A percentile compares a stretch with the other conserved stretches of the same genome.
phyloP scores from a whole-genome alignment of 2,113 vertebrate genomes.

The Phainopepla nitens region DNA sequence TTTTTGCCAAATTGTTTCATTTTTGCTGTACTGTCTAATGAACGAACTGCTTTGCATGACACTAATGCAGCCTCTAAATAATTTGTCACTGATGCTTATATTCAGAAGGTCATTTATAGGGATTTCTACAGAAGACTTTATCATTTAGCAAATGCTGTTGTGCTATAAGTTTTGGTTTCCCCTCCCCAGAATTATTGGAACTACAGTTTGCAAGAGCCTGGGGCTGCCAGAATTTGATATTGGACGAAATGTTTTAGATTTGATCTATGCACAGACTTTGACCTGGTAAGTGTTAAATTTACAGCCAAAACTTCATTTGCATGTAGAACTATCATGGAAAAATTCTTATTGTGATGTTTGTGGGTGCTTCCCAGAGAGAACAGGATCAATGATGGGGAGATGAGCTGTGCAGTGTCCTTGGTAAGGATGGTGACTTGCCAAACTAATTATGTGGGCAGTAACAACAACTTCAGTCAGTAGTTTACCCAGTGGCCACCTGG shows the following conservation, averaged over 20 bases:
- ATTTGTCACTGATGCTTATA: neutral
- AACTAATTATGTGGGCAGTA: neutral
- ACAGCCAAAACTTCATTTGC: neutral
- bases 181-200: constrained; percentile 80
- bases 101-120: neutral
- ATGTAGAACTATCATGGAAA: neutral
- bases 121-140: neutral
- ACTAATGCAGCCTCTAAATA: neutral
- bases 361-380: neutral
- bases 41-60: neutral
- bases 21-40: neutral
- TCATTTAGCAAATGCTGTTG: neutral
- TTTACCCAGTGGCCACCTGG: neutral
- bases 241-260: constrained; percentile 88
- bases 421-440: neutral
- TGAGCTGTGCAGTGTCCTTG: neutral
- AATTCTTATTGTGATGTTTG: neutral
- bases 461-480: neutral
- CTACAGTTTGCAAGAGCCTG: constrained; percentile 56
- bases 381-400: neutral
- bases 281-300: constrained; percentile 79
- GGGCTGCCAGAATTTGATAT: constrained; percentile 92
- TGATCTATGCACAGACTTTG: constrained; percentile 92
- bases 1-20: neutral
- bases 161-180: neutral